Evolutionary conservation across 2,797 vertebrate species (phyloP), one percentile per base, ranked within the genome.

Genomic region (Chaenodraco wilsoni): DNA sequence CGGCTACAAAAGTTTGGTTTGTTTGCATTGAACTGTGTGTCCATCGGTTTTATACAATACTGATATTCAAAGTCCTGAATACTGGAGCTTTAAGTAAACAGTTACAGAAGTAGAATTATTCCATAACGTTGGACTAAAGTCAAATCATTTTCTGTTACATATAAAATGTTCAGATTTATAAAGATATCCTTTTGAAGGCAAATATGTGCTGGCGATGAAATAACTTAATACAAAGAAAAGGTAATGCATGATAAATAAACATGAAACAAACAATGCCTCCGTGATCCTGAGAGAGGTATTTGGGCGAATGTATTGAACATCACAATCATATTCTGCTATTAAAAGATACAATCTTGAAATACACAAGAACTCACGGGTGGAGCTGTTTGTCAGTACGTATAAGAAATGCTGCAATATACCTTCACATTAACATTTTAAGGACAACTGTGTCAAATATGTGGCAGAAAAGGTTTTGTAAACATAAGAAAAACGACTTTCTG

Each of bases 1-100:
- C 91, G 93, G 93, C 94, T 95, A 94, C 94, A 96, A 96, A 96
- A 95, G 95, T 97, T 97, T 98, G 95, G 95, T 96, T 97, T 92
- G 91, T 75, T 94, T 96, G 95, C 93, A 95, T 95, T 95, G 93
- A 95, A 96, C 90, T 80, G 89, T 95, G 78, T 55, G 69, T 84
- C 92, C 87, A 91, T 95, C 91, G 91, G 92, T 95, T 94, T 93
- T 89, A 95, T 93, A 95, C 94, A 95, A 93, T 91, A 91, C 93
- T 94, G 87, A 93, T 93, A 94, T 93, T 92, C 81, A 95, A 95
- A 93, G 94, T 93, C 95, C 94, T 95, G 95, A 96, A 96, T 93
- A 94, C 77, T 81, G 79, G 75, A 96, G 93, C 92, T 95, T 93
- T 91, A 95, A 93, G 96, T 97, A 97, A 98, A 98, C 96, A 96